phyloP scores from a whole-genome alignment of 2,888 invertebrate genomes.

The Pachycephus smyrnensis region DNA sequence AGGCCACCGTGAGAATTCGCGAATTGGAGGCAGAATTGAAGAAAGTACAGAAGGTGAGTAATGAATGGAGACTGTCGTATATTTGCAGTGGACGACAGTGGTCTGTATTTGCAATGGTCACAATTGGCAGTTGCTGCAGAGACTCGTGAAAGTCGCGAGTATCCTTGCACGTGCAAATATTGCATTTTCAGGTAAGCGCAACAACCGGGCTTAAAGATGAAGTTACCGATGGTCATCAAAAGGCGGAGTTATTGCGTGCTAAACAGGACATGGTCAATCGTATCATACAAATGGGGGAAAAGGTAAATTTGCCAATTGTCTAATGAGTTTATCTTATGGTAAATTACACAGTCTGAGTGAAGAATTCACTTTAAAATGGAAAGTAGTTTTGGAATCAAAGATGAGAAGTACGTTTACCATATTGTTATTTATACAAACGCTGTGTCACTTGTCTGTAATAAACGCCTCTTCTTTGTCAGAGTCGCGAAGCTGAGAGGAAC shows the following conservation, averaged over 20 bases:
- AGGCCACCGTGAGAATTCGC: constrained; percentile 61
- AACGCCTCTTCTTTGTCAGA: constrained; percentile 38
- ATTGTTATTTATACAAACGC: not conserved
- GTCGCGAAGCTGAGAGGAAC: constrained; percentile 57
- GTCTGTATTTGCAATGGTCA: not conserved
- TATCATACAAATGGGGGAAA: constrained; percentile 64
- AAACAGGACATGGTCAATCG: constrained; percentile 65
- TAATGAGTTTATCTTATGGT: not conserved
- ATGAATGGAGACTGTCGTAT: not conserved
- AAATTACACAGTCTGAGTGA: not conserved
- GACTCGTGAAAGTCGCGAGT: not conserved
- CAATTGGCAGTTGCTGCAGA: not conserved
- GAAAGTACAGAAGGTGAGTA: constrained; percentile 46
- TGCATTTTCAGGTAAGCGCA: not conserved
- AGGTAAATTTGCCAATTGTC: constrained; percentile 44
- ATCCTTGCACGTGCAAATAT: not conserved
- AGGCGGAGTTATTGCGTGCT: constrained; percentile 57
- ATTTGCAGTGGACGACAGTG: not conserved
- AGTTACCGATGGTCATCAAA: constrained; percentile 53
- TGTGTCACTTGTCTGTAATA: not conserved
- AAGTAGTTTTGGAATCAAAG: not conserved
- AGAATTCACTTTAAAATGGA: not conserved
- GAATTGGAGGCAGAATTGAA: constrained; percentile 59
- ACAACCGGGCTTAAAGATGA: constrained; percentile 47
- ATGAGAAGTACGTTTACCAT: not conserved